These are phyloP conservation scores for Orussus abietinus DNA, from an alignment of 1,140 invertebrate species.

Conservation along the genomic window DNA sequence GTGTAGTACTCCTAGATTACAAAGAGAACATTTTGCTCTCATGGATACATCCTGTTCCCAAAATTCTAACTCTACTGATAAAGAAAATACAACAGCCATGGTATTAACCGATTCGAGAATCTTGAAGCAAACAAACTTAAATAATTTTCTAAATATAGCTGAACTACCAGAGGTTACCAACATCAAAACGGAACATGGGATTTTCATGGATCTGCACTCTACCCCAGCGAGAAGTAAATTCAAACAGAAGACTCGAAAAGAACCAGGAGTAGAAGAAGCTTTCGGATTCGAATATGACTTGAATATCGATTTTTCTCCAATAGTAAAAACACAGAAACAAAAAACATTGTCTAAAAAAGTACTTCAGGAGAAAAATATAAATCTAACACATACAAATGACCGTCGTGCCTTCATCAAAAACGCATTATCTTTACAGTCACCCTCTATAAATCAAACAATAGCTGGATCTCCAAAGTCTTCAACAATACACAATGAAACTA, in stretches of 20 bases:
- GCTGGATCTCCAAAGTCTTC: constrained; percentile 18
- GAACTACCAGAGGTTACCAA: constrained; percentile 28
- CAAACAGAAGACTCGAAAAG: constrained; percentile 5
- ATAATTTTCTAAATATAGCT: constrained; percentile 33
- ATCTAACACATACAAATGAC: not conserved
- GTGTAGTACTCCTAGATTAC: no score
- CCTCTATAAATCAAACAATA: constrained; percentile 4
- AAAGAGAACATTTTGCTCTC: no score
- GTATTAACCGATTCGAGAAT: constrained; percentile 14
- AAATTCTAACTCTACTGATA: no score
- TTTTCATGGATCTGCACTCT: constrained; percentile 33
- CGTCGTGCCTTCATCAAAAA: not conserved
- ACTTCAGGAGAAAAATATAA: constrained; percentile 10
- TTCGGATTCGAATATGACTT: constrained; percentile 32
- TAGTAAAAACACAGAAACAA: constrained; percentile 8
- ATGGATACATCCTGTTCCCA: no score
- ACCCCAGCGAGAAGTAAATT: constrained; percentile 22
- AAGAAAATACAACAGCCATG: no score
- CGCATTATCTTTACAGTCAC: not conserved
- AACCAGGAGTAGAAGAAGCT: constrained; percentile 24
- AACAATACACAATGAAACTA: constrained; percentile 3
- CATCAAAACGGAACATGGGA: constrained; percentile 31
- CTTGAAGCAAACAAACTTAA: constrained; percentile 33
- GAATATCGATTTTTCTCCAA: constrained; percentile 10
- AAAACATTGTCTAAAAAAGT: not conserved